phyloP scores from a whole-genome alignment of 2,888 invertebrate genomes.

The Tachina fera region DNA sequence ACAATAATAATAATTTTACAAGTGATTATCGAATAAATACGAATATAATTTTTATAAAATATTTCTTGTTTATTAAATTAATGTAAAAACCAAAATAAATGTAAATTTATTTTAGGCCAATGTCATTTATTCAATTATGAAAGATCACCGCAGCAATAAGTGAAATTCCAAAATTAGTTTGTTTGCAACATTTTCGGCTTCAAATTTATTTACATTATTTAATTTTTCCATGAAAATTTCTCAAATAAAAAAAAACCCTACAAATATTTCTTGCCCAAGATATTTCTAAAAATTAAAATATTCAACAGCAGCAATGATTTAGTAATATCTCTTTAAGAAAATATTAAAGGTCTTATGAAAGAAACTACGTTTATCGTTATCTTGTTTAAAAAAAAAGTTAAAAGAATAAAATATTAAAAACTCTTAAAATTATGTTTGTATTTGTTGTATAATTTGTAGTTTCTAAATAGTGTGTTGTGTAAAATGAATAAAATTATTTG shows the following conservation, averaged over 20 bases:
- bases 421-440: slow-evolving; percentile 50
- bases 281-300: slow-evolving; percentile 20
- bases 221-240: slow-evolving; percentile 7
- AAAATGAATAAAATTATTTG: slow-evolving; percentile 62
- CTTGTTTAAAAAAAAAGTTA: slow-evolving; percentile 11
- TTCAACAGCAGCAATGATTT: slow-evolving; percentile 43
- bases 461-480: slow-evolving; percentile 57
- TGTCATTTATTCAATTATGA: slow-evolving; percentile 6
- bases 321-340: slow-evolving; percentile 5
- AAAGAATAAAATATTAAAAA: slow-evolving; percentile 52
- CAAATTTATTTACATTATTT: slow-evolving; percentile 33
- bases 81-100: slow-evolving; percentile 23
- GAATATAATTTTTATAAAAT: slow-evolving; percentile 59
- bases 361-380: slow-evolving; percentile 13
- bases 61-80: slow-evolving; percentile 21
- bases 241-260: neutral
- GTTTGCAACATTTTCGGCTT: neutral
- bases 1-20: slow-evolving; percentile 67
- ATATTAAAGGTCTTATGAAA: slow-evolving; percentile 30
- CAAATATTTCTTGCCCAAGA: neutral
- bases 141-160: slow-evolving; percentile 61
- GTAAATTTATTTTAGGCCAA: slow-evolving; percentile 25
- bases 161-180: slow-evolving; percentile 38
- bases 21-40: slow-evolving; percentile 65
- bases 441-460: slow-evolving; percentile 39